Conservation (phyloP, 37 sponge, comb jelly and placozoan species). For the Theonella swinhoei region DNA sequence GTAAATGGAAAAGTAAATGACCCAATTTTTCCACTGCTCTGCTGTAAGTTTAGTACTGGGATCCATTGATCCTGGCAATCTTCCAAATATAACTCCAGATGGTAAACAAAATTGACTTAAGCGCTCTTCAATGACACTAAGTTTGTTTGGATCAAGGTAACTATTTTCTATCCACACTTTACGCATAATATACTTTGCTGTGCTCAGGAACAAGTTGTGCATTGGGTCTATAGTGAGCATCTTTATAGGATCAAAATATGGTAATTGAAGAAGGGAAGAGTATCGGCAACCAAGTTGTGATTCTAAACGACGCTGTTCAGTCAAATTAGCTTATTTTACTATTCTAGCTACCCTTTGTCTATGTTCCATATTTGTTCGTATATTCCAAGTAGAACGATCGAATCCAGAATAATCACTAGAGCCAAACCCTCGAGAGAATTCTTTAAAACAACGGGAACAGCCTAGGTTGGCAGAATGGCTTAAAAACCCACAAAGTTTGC, state of each 20-base stretch:
- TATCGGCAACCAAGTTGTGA: slow-evolving; percentile 39
- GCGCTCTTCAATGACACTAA: not conserved
- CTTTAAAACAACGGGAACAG: slow-evolving; percentile 33
- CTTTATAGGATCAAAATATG: slow-evolving; percentile 27
- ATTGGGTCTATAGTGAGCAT: slow-evolving; percentile 41
- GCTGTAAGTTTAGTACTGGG: not conserved
- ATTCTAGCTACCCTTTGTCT: not conserved
- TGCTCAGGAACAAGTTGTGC: slow-evolving; percentile 40
- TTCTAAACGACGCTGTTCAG: slow-evolving; percentile 1
- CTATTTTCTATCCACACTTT: slow-evolving; percentile 20
- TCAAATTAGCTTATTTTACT: not conserved
- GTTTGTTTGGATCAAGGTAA: not conserved
- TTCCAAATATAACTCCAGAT: not conserved
- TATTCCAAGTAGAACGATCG: slow-evolving; percentile 6
- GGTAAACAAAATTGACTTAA: not conserved
- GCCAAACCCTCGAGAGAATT: slow-evolving; percentile 24
- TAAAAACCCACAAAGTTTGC: slow-evolving; percentile 41
- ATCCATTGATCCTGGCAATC: not conserved
- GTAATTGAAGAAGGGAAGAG: slow-evolving; percentile 13
- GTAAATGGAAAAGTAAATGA: not conserved
- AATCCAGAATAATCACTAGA: slow-evolving; percentile 24
- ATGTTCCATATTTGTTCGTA: not conserved
- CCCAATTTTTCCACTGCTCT: slow-evolving; percentile 24
- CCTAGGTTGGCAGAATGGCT: slow-evolving; percentile 31
- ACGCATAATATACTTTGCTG: slow-evolving; percentile 17